Base-by-base conservation (phyloP, 2,113 vertebrate genomes). In the Sclerurus mexicanus region DNA sequence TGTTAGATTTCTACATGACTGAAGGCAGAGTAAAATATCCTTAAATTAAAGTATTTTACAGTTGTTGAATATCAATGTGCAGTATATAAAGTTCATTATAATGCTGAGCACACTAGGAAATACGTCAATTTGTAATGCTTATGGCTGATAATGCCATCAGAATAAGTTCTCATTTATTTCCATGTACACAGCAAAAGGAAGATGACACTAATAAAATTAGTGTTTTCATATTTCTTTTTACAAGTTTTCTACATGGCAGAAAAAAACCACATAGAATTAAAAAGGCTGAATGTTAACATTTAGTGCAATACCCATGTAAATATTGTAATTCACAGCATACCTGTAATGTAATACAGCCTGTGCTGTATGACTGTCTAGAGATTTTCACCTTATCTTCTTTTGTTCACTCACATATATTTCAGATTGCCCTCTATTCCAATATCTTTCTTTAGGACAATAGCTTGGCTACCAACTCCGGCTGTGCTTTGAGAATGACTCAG, bases 1-100 rank as follows among this genome's bases (percentile, higher is more conserved):
- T 72, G 63, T 84, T 89, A 79, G 55, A 82, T 78, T 93, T 95
- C 27, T 59, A 35, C 20, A 49, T 92, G 62, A 93, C 69, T 94
- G 85, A 93, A 87, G 68, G 77, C 50, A 85, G 35, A 87, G 42
- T 31, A 85, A 84, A 89, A 71, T 80, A 14, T 67, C 55, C 47
- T 83, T 52, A 80, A 94, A 96, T 94, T n/a, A 79, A 94, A 78
- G 18, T 31, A 50, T 85, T 90, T 95, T 86, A 90, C 62, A 71
- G 35, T 30, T 10, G 24, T 62, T 87, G 68, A 92, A 94, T 88
- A 63, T 69, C 42, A 84, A 78, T 88, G 21, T 69, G n/a, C 31
- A 67, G 42, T 53, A 66, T 74, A 30, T 84, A 62, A 89, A 76
- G 39, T 85, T 89, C 63, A 92, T 90, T 90, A 63, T 56, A 84